Percentiles rank a stretch among this genome's conserved stretches.
phyloP scores from a whole-genome alignment of 2,888 invertebrate species.

The Rotaria sp. region DNA sequence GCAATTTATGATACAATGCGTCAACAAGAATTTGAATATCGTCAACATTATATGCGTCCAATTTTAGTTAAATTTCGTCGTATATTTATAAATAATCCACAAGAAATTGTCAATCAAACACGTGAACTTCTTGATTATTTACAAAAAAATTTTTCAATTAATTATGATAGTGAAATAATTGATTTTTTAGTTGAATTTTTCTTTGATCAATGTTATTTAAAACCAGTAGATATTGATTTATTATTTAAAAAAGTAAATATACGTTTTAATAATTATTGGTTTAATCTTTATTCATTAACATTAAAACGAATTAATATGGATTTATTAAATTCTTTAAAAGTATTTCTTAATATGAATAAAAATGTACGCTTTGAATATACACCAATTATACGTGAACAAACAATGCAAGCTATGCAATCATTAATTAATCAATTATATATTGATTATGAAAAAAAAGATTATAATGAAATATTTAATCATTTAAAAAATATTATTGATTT shows the following conservation, averaged over 20 bases:
- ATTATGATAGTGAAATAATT: not conserved
- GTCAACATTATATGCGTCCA: not conserved
- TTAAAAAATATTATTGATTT: not conserved
- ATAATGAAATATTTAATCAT: not conserved
- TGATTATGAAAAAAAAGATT: not conserved
- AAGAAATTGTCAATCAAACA: not conserved
- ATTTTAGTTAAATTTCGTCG: not conserved
- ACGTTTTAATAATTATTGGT: not conserved
- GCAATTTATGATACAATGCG: not conserved
- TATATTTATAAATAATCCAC: not conserved
- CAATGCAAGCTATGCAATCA: not conserved
- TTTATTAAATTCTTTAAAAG: not conserved
- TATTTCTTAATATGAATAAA: not conserved
- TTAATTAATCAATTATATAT: not conserved
- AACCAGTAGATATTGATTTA: not conserved
- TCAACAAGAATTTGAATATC: not conserved
- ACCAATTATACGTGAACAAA: not conserved
- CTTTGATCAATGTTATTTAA: not conserved
- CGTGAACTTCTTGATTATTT: not conserved
- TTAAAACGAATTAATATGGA: not conserved
- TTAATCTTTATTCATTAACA: not conserved
- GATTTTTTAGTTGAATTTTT: not conserved
- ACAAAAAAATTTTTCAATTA: not conserved
- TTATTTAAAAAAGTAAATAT: not conserved
- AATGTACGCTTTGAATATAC: not conserved